A percentile compares a stretch with the other conserved stretches of the same genome.
Conservation (phyloP, 1,140 invertebrate genomes). For the Psix sp. region DNA sequence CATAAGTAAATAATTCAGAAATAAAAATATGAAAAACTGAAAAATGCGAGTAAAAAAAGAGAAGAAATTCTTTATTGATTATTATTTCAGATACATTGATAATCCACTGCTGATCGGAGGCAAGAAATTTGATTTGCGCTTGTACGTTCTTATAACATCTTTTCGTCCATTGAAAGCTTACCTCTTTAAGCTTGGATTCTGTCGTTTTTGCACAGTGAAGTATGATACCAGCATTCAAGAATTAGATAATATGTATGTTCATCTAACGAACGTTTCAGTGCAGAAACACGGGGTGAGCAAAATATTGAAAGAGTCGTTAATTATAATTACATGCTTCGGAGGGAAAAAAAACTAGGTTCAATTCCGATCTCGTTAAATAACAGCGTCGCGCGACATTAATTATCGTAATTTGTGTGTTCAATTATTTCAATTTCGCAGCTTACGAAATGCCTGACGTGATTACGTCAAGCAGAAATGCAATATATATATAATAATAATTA, state of each 20-base stretch:
- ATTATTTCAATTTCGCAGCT: conserved; percentile 43
- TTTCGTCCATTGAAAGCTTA: conserved; percentile 89
- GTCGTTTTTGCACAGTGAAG: conserved; percentile 90
- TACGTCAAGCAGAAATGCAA: conserved; percentile 8
- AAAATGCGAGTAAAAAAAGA: too few relatives aligned
- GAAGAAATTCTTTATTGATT: neutral
- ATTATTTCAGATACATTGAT: conserved; percentile 82
- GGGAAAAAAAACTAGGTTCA: conserved; percentile 22
- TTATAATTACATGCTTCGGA: conserved; percentile 42
- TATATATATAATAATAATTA: conserved; percentile 44
- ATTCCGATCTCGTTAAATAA: conserved; percentile 48
- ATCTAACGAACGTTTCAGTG: conserved; percentile 92
- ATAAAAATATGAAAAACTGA: too few relatives aligned
- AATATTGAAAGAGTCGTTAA: conserved; percentile 43
- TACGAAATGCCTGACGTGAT: too few relatives aligned
- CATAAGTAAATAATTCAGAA: too few relatives aligned
- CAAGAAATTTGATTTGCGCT: conserved; percentile 91
- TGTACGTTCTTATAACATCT: conserved; percentile 91
- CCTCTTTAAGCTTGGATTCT: conserved; percentile 87
- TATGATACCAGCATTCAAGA: conserved; percentile 84
- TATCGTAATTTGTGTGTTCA: conserved; percentile 43
- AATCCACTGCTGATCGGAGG: conserved; percentile 92
- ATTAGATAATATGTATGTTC: conserved; percentile 91
- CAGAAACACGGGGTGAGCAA: conserved; percentile 88
- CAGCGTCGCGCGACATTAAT: conserved; percentile 42